phyloP scores from a whole-genome alignment of 2,113 vertebrate species.

The Tupaia tana region DNA sequence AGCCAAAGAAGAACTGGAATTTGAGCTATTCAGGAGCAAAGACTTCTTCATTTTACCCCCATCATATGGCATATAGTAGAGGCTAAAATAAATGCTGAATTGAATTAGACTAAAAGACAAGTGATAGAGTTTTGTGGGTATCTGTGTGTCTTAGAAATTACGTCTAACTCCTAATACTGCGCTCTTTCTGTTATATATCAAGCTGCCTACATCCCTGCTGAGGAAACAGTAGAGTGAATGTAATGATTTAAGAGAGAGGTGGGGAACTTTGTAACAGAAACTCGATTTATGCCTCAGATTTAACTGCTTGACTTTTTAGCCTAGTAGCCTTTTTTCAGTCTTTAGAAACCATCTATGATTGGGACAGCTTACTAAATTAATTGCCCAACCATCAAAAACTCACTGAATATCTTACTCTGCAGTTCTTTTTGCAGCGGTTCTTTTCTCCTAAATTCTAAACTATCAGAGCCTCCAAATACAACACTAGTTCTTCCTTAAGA shows the following conservation, averaged over 20 bases:
- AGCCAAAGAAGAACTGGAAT: not conserved
- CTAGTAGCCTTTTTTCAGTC: not conserved
- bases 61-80: not conserved
- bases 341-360: not conserved
- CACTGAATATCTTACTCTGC: not conserved
- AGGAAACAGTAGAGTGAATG: not conserved
- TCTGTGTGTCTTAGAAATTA: not conserved
- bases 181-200: not conserved
- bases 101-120: not conserved
- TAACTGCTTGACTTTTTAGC: not conserved
- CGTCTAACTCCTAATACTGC: not conserved
- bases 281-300: not conserved
- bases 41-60: not conserved
- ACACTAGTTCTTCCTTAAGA: conserved; percentile 56
- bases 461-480: not conserved
- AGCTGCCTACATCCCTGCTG: not conserved
- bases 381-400: not conserved
- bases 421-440: not conserved
- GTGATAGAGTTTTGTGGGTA: not conserved
- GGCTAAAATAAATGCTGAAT: conserved; percentile 16
- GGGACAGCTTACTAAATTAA: not conserved
- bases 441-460: not conserved
- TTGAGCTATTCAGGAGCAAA: not conserved
- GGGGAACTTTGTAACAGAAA: conserved; percentile 61
- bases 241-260: conserved; percentile 27